phyloP scores from a whole-genome alignment of 2,113 vertebrate genomes.

The Speoplatyrhinus poulsoni region DNA sequence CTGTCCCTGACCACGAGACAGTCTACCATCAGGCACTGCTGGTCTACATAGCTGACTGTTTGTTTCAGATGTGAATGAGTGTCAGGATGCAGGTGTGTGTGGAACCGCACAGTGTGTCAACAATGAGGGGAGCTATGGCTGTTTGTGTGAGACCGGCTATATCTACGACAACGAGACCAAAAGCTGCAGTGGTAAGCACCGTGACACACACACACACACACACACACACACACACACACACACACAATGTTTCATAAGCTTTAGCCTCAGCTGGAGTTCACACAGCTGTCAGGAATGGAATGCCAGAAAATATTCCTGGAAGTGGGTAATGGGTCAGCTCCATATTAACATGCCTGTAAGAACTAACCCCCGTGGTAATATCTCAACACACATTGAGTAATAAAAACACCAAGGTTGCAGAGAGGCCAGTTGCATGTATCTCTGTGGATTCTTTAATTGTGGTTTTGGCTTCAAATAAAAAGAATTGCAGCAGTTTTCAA shows the following conservation, averaged over 20 bases:
- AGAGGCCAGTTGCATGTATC: too few relatives aligned
- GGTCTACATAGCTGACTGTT: constrained; percentile 15
- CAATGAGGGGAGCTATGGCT: constrained; percentile 80
- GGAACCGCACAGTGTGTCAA: constrained; percentile 87
- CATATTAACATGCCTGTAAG: neutral
- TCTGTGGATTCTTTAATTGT: too few relatives aligned
- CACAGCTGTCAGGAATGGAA: constrained; percentile 61
- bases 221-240: constrained; percentile 2
- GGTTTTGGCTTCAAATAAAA: too few relatives aligned
- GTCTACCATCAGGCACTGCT: neutral
- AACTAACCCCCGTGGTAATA: neutral
- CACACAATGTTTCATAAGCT: constrained; percentile 20
- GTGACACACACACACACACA: neutral
- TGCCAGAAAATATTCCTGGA: constrained; percentile 38
- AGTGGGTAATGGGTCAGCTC: constrained; percentile 56
- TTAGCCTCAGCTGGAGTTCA: constrained; percentile 39
- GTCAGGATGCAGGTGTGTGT: constrained; percentile 77
- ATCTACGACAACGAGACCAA: constrained; percentile 80
- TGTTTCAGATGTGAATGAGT: constrained; percentile 89
- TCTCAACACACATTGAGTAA: neutral
- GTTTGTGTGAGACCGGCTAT: constrained; percentile 85
- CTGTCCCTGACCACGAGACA: too few relatives aligned
- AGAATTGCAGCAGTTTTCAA: too few relatives aligned
- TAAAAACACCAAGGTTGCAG: too few relatives aligned
- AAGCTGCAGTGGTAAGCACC: constrained; percentile 81